Base-by-base conservation (phyloP, 2,113 vertebrate genomes). In the Panthera tigris region DNA sequence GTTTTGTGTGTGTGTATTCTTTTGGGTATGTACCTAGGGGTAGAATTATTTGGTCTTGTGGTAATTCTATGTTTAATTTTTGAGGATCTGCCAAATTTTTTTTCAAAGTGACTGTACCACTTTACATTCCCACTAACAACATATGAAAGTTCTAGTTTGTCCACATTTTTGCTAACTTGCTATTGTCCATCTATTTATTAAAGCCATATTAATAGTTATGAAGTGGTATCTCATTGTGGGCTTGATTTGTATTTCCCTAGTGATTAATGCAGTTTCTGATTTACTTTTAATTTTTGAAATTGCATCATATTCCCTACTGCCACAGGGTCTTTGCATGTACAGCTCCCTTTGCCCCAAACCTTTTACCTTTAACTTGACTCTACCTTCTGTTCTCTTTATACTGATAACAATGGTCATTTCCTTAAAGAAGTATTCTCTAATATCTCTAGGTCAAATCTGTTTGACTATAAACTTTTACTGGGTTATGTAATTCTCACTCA, bases 251-350 rank as follows among this genome's bases (percentile, higher is more conserved):
- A 86, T 86, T 71, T 95, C 41, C 27, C 48, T 95, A 84, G 31
- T 78, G n/a, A 89, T 7, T 57, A 57, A 78, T 52, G 69, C 14
- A 83, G 11, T 82, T 96, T 8, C 33, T 92, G 63, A 31, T 27
- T 94, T 94, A 78, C 14, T 92, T 88, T 82, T 33, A 61, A 66
- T 78, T 93, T 93, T 74, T 94, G 33, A 84, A 82, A 52, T 81
- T 81, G 23, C 1, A 86, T 50, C 25, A 9, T n/a, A 57, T 48
- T 90, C 61, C 3, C 14, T 79, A 45, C 80, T 87, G 25, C 50
- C 29, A 18, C 1, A 69, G 41, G 8, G 25, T 39, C 23, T 92
- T 76, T 23, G 11, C 4, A 31, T 39, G 36, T 63, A 55, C 13
- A 76, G 25, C 68, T 84, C 3, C 19, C 66, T 39, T 86, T 63